phyloP scores from a whole-genome alignment of 23 tunicate genomes.

The Clavelina lepadiformis region DNA sequence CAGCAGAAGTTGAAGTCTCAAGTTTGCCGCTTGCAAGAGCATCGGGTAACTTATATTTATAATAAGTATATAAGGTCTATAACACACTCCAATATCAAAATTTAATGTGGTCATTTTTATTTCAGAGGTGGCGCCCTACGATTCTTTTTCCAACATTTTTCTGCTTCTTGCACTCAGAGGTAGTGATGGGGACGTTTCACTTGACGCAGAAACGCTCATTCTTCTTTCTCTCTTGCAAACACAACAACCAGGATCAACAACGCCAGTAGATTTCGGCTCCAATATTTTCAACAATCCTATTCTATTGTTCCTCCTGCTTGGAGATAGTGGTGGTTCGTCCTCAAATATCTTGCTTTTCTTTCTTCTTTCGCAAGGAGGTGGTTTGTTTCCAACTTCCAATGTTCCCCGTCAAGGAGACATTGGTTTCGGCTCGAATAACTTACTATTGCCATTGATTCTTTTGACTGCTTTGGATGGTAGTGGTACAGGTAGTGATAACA shows the following conservation, averaged over 20 bases:
- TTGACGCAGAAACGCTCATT: conserved; percentile 4
- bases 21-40: too few species aligned
- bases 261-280: conserved; percentile 7
- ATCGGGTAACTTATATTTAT: too few species aligned
- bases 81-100: too few species aligned
- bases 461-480: conserved; percentile 5
- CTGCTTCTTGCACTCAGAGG: conserved; percentile 29
- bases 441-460: conserved; percentile 22
- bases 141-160: conserved; percentile 9
- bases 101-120: too few species aligned
- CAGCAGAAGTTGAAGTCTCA: too few species aligned
- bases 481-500: conserved; percentile 2
- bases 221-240: conserved; percentile 7
- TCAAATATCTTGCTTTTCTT: conserved; percentile 20
- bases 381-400: too few species aligned
- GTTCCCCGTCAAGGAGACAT: too few species aligned
- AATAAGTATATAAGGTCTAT: too few species aligned
- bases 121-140: conserved; percentile 1
- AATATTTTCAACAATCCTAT: conserved; percentile 28
- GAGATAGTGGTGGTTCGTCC: background rate
- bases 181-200: background rate
- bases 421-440: background rate
- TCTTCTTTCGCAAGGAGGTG: conserved; percentile 7
- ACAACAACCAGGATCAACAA: conserved; percentile 19
- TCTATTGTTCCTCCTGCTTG: conserved; percentile 18